Evolutionary conservation across 1,140 invertebrate species (phyloP), one percentile per base, ranked within the genome.

Genomic region (Penaeus indicus): DNA sequence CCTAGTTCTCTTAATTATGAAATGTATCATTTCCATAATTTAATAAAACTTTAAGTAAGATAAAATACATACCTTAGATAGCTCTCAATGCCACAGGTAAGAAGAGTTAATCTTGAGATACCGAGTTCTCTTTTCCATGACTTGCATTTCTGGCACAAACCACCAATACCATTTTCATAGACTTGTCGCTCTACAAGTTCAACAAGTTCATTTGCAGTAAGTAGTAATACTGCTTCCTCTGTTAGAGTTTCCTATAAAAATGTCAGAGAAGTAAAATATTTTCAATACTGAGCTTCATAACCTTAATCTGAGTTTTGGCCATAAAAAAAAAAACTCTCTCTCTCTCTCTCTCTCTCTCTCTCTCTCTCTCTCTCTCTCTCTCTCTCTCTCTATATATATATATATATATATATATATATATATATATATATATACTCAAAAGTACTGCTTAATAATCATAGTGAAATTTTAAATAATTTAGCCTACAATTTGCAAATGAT

Each of bases 161-260:
- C 62, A 11, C 19, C 47, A 11, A 75, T 60, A 7, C 75, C 67
- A 77, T 27, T 78, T 27, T 78, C 16, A 78, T 25, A 78, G 1
- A 86, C 54, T 32, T 86, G 85, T 47, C 85, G 38, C 47, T 79
- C 63, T 62, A 86, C 85, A 22, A 86, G 85, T n/a, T 61, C 18
- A 27, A 86, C 54, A 60, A 86, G 78, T 16, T 77, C 25, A 27
- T 86, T 79, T 16, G n/a, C 19, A 13, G 61, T 5, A 47, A 72
- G 67, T n/a, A 79, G 13, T 27, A 86, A 47, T 18, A 86, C 79
- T 22, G 85, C 85, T 25, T 78, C 63, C 25, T 79, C 85, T 27
- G 77, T 75, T 72, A 19, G 60, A 1, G 67, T 78, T 61, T 77
- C 85, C 85, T 86, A 27, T 25, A n/a, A 85, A 42, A 75, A 75